Evolutionary conservation across 2,888 invertebrate species (phyloP).

Genomic region (Hirudinaria manillensis): DNA sequence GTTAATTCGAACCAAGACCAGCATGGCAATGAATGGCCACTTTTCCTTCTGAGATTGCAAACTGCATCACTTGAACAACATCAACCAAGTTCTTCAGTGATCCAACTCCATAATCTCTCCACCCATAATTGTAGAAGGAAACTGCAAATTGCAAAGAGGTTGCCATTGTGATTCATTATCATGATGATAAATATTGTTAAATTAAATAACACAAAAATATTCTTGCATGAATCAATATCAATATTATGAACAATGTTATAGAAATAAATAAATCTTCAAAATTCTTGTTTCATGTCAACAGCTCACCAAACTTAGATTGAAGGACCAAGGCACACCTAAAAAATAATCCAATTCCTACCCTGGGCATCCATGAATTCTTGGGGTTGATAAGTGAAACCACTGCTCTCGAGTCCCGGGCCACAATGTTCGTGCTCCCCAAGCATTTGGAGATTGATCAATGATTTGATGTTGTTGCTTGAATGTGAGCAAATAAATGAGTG

Average conservation of each 20-base stretch:
- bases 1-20: conserved; percentile 53
- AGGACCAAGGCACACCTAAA: too few species aligned
- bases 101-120: conserved; percentile 75
- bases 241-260: background rate
- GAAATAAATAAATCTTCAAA: too few species aligned
- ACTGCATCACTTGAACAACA: conserved; percentile 82
- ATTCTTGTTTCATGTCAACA: too few species aligned
- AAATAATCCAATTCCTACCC: conserved; percentile 62
- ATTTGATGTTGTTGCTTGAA: conserved; percentile 68
- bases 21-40: conserved; percentile 81
- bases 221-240: background rate
- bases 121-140: conserved; percentile 82
- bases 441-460: conserved; percentile 77
- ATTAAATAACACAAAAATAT: background rate
- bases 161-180: conserved; percentile 7
- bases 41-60: conserved; percentile 73
- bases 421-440: conserved; percentile 81
- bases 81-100: conserved; percentile 71
- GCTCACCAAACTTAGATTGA: too few species aligned
- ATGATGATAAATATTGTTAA: background rate
- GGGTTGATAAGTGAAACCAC: conserved; percentile 80
- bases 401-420: conserved; percentile 67
- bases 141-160: conserved; percentile 59
- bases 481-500: background rate
- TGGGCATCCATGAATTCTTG: conserved; percentile 75